Evolutionary conservation across 2,797 vertebrate species (phyloP), one percentile per base, ranked within the genome.

Genomic region (Takifugu rubripes): DNA sequence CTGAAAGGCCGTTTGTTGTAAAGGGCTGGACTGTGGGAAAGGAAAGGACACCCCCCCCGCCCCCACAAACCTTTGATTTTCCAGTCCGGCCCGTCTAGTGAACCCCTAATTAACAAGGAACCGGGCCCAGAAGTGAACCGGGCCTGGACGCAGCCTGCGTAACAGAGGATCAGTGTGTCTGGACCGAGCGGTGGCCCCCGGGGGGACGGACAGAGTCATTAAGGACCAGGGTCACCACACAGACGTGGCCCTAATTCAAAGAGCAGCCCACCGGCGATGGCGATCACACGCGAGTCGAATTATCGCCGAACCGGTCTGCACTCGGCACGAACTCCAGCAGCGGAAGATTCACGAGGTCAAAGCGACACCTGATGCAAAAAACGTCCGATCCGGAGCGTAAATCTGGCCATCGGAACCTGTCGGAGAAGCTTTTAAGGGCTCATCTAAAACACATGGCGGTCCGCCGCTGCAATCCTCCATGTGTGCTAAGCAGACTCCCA

Each of bases 91-190:
- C 62, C 51, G 68, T 73, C 73, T 62, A 49, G 61, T 60, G 72
- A 73, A 79, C 67, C 51, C 68, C 81, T 83, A 83, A 89, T 87
- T 86, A 86, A 82, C 64, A 72, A 63, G 68, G 68, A 81, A 71
- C 71, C 54, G 64, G 70, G 67, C 65, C 1, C 61, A 70, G 70
- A 70, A 68, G 75, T 68, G 72, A 77, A 77, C 53, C 11, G 31
- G 50, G 74, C 26, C 71, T 65, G 68, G 61, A 70, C 59, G 63
- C 47, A 69, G 69, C 66, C 54, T 14, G 57, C 47, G 75, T 71
- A 66, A 85, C 74, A 84, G 75, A 85, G 65, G 64, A 75, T 68
- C 70, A 76, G 79, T 72, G 72, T 75, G 67, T 67, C 54, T 56
- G 14, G 54, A 58, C 55, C 68, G 11, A 58, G 56, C 68, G 11